Conservation (phyloP, 2,888 invertebrate species). For the Lithosia quadra region DNA sequence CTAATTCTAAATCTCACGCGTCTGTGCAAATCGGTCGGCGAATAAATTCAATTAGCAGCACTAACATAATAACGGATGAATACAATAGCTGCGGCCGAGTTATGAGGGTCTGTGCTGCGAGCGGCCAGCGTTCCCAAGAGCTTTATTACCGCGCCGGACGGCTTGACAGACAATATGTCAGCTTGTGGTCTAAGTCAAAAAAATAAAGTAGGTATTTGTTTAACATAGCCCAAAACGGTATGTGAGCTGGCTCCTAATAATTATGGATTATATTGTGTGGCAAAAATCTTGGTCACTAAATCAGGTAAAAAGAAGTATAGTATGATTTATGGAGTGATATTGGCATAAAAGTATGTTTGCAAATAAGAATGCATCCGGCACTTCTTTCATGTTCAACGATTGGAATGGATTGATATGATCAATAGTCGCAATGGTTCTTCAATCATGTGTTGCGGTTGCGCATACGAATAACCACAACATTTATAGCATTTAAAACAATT, state of each 20-base stretch:
- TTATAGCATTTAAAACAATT: too few species aligned
- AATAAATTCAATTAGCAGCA: slow-evolving; percentile 61
- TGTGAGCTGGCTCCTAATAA: neutral
- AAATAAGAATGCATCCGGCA: too few species aligned
- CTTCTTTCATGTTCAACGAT: too few species aligned
- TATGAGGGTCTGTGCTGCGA: slow-evolving; percentile 69
- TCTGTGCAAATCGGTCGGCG: slow-evolving; percentile 39
- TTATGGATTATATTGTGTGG: too few species aligned
- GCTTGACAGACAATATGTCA: slow-evolving; percentile 67
- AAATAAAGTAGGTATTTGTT: neutral
- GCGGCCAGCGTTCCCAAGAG: slow-evolving; percentile 63
- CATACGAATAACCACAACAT: too few species aligned
- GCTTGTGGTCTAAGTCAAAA: slow-evolving; percentile 39
- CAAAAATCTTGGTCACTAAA: neutral
- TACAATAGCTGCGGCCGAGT: slow-evolving; percentile 54
- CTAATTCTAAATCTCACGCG: slow-evolving; percentile 11
- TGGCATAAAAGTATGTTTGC: too few species aligned
- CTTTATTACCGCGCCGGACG: slow-evolving; percentile 68
- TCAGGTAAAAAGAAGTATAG: neutral
- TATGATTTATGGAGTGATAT: neutral
- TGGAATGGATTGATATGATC: too few species aligned
- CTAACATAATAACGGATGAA: slow-evolving; percentile 56
- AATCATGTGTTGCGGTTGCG: too few species aligned
- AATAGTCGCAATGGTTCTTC: too few species aligned
- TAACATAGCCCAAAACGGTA: neutral